phyloP scores from a whole-genome alignment of 2,113 vertebrate species.

The Leptobrachium ailaonicum region DNA sequence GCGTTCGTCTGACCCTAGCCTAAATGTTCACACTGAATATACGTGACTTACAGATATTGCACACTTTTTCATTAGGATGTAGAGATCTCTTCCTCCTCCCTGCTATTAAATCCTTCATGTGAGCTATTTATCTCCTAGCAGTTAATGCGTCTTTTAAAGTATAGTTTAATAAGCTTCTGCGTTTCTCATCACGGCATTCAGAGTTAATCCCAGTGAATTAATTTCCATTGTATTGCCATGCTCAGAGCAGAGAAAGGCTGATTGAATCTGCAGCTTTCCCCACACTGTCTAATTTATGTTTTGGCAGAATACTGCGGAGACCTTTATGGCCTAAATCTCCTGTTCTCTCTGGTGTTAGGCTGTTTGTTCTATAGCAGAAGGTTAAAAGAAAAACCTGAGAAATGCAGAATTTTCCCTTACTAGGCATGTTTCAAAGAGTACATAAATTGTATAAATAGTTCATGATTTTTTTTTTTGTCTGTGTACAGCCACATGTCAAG shows the following conservation, averaged over 20 bases:
- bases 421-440: background rate
- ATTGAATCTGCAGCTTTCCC: constrained; percentile 1
- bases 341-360: background rate
- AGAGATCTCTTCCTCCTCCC: constrained; percentile 13
- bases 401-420: background rate
- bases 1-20: no score
- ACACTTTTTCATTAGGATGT: no score
- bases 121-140: constrained; percentile 14
- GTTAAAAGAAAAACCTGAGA: background rate
- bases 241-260: background rate
- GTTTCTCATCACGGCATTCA: constrained; percentile 23
- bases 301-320: constrained; percentile 2
- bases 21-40: no score
- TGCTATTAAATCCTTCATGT: constrained; percentile 17
- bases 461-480: no score
- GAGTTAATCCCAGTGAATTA: constrained; percentile 10
- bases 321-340: background rate
- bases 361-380: background rate
- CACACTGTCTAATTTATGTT: constrained; percentile 6
- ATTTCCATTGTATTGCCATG: background rate
- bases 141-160: constrained; percentile 27
- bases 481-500: no score
- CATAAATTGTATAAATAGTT: no score
- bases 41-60: no score
- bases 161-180: constrained; percentile 27